Evolutionary conservation across 1,140 invertebrate genomes (phyloP), one percentile per base, ranked within the genome.

Genomic region (Sarcophaga bullata): DNA sequence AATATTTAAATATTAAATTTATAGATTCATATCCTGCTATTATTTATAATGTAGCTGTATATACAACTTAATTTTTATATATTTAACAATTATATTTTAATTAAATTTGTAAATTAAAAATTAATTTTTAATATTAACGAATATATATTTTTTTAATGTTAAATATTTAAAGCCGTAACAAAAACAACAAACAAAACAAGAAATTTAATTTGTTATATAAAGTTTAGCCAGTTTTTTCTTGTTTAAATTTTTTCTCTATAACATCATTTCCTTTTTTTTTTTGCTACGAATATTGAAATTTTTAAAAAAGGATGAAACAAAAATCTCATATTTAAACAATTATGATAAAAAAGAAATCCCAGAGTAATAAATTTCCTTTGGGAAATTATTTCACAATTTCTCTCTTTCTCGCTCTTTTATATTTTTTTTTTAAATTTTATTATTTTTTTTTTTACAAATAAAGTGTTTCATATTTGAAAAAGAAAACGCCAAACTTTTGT

Each of bases 391-490:
- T 75, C 25, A 13, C 5, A 8, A 47, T 47, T 13, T n/a, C 6
- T 37, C 15, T 75, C 73, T 75, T 8, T 75, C 9, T 54, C 52
- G 1, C 52, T 54, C 15, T 75, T 11, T 72, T 47, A 47, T 15
- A 47, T 46, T n/a, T 47, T 75, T 48, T 75, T 17, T 37, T 48
- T 47, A 37, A 73, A 73, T 19, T 13, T 73, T 73, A 25, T 68
- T 72, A 49, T 62, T 73, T 52, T 50, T 73, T 73, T 73, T 62
- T 73, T 48, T 68, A 48, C 73, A 52, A 83, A 83, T 83, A 83
- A 83, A 83, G 80, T 81, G 82, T 19, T 37, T 80, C 78, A 73
- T 54, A 49, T 19, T 52, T 8, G 11, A 78, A 50, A 25, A 78
- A 78, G 25, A 37, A 37, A 37, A 76, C 47, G 19, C 62, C 80